These are phyloP conservation scores for Gila robusta DNA, from an alignment of 2,797 vertebrate species.

Conservation along the genomic window DNA sequence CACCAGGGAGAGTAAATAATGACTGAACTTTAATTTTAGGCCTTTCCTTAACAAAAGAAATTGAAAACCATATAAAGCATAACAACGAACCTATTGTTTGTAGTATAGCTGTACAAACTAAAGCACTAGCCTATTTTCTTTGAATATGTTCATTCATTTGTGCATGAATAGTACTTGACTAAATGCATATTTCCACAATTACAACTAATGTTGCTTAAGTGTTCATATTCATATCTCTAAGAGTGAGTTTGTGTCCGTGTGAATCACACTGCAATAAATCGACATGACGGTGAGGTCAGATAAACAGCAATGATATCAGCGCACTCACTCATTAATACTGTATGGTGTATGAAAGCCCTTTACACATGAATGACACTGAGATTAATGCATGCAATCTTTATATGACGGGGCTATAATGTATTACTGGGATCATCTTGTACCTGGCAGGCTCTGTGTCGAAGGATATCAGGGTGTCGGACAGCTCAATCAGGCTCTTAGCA, in stretches of 20 bases:
- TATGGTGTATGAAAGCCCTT: background rate
- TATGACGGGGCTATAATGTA: background rate
- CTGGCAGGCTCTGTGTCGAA: constrained; percentile 68
- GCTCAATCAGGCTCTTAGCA: constrained; percentile 57
- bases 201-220: background rate
- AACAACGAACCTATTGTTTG: background rate
- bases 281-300: background rate
- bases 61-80: background rate
- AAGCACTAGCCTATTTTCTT: background rate
- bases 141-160: background rate
- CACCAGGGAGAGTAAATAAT: background rate
- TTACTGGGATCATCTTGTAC: constrained; percentile 60
- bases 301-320: background rate
- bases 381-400: constrained; percentile 7
- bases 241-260: background rate
- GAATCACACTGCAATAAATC: background rate
- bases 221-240: background rate
- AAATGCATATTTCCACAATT: background rate
- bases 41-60: background rate
- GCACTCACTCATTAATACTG: background rate
- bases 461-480: constrained; percentile 69
- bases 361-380: background rate
- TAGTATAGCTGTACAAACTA: background rate
- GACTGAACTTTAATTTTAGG: background rate
- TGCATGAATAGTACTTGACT: background rate